Evolutionary conservation across 2,113 vertebrate species (phyloP).

Genomic region (Colius striatus): DNA sequence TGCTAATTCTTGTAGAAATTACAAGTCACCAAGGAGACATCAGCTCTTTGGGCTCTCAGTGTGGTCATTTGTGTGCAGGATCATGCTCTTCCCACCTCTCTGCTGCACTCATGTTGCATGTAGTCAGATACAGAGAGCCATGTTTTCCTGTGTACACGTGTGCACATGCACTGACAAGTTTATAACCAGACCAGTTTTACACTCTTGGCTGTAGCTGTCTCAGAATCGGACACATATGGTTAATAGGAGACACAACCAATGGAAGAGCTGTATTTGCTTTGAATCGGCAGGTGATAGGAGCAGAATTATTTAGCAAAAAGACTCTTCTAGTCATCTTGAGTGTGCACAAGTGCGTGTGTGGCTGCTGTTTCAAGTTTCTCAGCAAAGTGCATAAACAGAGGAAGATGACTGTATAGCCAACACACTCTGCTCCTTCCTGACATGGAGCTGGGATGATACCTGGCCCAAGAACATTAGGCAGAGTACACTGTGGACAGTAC

Average conservation of each 20-base stretch:
- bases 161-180: background rate
- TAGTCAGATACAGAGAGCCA: background rate
- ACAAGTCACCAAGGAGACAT: background rate
- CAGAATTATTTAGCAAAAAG: constrained; percentile 12
- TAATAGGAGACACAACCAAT: background rate
- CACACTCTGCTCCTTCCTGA: background rate
- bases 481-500: background rate
- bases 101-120: background rate
- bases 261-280: background rate
- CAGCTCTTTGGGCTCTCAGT: background rate
- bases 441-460: background rate
- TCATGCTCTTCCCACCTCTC: background rate
- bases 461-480: background rate
- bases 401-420: background rate
- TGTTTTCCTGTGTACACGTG: background rate
- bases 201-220: background rate
- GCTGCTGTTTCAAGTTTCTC: background rate
- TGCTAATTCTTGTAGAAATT: background rate
- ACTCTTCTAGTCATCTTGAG: background rate
- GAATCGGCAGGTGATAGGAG: constrained; percentile 20
- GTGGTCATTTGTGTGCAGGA: background rate
- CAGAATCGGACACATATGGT: background rate
- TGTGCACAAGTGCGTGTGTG: background rate
- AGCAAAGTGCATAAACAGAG: background rate
- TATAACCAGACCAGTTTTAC: background rate